Evolutionary conservation across 1,140 invertebrate species (phyloP).

Genomic region (Heliconius nattereri): DNA sequence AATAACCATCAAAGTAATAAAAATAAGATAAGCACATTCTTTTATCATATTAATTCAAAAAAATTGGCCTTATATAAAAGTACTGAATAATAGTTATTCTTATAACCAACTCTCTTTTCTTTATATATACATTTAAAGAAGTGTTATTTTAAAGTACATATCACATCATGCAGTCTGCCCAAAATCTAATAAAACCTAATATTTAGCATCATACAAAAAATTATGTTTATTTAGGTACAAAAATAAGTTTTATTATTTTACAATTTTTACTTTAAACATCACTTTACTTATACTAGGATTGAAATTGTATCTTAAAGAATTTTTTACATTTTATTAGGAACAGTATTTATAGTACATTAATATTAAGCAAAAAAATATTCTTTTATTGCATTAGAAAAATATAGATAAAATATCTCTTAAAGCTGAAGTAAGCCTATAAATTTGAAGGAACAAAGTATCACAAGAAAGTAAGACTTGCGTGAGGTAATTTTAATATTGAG

Average conservation of each 20-base stretch:
- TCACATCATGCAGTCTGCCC: constrained; percentile 41
- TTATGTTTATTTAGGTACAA: constrained; percentile 37
- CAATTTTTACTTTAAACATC: constrained; percentile 5
- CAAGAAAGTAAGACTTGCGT: neutral
- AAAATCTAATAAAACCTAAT: constrained; percentile 27
- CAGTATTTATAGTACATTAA: neutral
- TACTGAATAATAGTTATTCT: neutral
- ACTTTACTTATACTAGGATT: constrained; percentile 1
- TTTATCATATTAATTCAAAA: neutral
- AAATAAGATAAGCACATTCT: constrained; percentile 28
- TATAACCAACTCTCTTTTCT: neutral
- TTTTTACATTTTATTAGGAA: neutral
- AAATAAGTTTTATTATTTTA: constrained; percentile 32
- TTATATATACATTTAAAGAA: neutral
- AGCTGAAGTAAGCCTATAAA: constrained; percentile 17
- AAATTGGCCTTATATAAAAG: neutral
- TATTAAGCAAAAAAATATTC: neutral
- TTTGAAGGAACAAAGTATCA: constrained; percentile 26
- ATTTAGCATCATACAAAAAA: constrained; percentile 19
- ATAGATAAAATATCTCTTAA: constrained; percentile 13
- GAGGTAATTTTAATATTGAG: constrained; percentile 17
- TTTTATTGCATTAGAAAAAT: constrained; percentile 5
- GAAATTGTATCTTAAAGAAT: neutral
- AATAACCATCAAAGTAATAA: neutral
- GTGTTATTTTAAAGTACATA: constrained; percentile 15